Evolutionary conservation across 2,113 vertebrate species (phyloP), one percentile per base, ranked within the genome.

Genomic region (Melanotaenia duboulayi): DNA sequence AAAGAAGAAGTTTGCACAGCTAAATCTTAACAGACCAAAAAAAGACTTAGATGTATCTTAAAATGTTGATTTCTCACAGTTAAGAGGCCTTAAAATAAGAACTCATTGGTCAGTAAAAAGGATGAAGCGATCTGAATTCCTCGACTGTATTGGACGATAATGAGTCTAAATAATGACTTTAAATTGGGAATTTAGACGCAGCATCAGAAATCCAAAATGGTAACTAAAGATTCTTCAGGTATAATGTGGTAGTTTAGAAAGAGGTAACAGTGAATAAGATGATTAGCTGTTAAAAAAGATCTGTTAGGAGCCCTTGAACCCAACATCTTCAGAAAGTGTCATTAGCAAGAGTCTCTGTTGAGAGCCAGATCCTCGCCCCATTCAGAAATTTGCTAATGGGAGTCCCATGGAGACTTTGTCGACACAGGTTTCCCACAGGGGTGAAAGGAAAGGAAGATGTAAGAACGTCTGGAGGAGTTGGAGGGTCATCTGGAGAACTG

Each of bases 371-470:
- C 85, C 94, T 98, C 81, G 98, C 96, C 76, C 96, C 97, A 16
- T 95, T 98, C 84, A 99, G 89, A 82, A 99, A 97, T 79, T 99
- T 99, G 91, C 96, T 98, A 32, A 99, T 91, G 0, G 97, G 97
- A 0, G 97, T 98, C 67, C 97, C 97, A 44, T 94, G 89, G 80
- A 96, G 93, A 87, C 94, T 95, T 4, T 96, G 94, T 63, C 96
- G 94, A 83, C 96, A 99, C 0, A 99, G 92, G 55, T 99, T 99
- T 65, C 98, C 98, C 32, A 95, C 83, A 0, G 98, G 97, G 25
- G 95, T 96, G 84, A 97, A 99, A 0, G 97, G 98, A 78, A 99
- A 99, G 0, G 97, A 96, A 16, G 97, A 99, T 35, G 95, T 96
- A 48, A 99, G 95, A 44, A 93, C 96, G 24, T 97, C 97, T 0